Base-by-base conservation (phyloP, 2,113 vertebrate genomes). In the Kryptolebias marmoratus region DNA sequence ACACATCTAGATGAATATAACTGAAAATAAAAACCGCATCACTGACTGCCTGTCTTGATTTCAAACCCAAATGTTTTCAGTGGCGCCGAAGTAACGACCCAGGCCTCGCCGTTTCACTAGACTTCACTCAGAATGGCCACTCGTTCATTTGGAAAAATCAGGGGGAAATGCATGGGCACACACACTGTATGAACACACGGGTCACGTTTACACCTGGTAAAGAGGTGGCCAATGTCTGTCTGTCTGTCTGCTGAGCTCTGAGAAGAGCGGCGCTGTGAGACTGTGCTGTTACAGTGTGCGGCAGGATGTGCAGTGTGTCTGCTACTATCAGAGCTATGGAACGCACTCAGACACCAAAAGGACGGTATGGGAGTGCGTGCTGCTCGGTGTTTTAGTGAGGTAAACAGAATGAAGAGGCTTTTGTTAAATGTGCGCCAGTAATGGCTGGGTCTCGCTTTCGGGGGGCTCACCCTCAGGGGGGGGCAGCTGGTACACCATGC, bases 401-500 rank as follows among this genome's bases (percentile, higher is more conserved):
- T 81, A 48, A 77, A 62, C 47, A 69, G 69, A 81, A 73, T 72
- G 27, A 67, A 71, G 75, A 77, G 67, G 67, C 54, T 53, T 74
- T 85, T 49, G 78, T 80, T 93, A 95, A 18, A 88, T 84, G 0
- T 91, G 93, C 69, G 95, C 86, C 89, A 98, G 89, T 27, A 98
- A 95, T 7, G 96, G 97, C 73, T 93, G 95, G 71, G 90, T 93
- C 93, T 94, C 95, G 72, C 96, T 97, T 82, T 96, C 95, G 0
- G 91, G 92, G 45, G 92, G 84, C 68, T 95, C 89, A 90, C 92
- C 93, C 73, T 97, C 96, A 0, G 92, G 1, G 18, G 95, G 92
- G 42, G 95, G 96, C 30, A 95, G 90, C 68, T 98, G 96, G 14
- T 98, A 98, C 83, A 95, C 94, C 84, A 98, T 94, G 5, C 92